Percentiles rank a stretch among this genome's conserved stretches.
These are phyloP conservation scores for Oligia strigilis DNA, from an alignment of 2,888 invertebrate species.

Conservation along the genomic window DNA sequence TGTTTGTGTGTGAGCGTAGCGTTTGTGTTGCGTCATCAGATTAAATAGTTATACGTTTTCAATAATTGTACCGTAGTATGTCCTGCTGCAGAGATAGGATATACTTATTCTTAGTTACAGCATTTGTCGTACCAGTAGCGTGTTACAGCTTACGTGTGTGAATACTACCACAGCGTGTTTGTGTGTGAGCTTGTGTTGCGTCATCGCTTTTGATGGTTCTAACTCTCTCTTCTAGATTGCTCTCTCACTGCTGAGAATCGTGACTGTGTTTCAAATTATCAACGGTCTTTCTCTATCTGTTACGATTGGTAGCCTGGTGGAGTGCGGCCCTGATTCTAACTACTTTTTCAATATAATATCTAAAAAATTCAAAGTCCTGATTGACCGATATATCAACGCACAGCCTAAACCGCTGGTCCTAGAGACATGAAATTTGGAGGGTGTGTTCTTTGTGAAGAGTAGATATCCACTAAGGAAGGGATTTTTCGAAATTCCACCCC, in stretches of 20 bases:
- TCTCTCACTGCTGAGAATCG: background rate
- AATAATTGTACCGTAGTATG: background rate
- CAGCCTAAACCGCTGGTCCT: too few relatives aligned
- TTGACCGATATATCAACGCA: too few relatives aligned
- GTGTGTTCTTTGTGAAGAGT: too few relatives aligned
- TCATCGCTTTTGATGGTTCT: background rate
- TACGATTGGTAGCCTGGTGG: background rate
- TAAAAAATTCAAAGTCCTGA: too few relatives aligned
- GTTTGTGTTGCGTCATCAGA: background rate
- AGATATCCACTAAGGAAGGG: too few relatives aligned
- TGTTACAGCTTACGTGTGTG: background rate
- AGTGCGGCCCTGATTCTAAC: background rate
- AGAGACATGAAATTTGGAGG: too few relatives aligned
- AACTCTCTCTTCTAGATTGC: background rate
- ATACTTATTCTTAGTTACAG: background rate
- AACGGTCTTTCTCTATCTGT: background rate
- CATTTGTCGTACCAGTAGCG: background rate
- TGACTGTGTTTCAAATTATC: too few relatives aligned
- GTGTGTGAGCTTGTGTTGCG: background rate
- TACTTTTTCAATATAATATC: background rate
- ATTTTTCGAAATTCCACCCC: too few relatives aligned
- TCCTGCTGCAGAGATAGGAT: background rate
- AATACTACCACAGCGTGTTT: background rate
- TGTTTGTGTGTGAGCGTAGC: background rate
- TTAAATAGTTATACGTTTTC: background rate